Evolutionary conservation across 2,113 vertebrate species (phyloP).

Genomic region (Carlito syrichta): DNA sequence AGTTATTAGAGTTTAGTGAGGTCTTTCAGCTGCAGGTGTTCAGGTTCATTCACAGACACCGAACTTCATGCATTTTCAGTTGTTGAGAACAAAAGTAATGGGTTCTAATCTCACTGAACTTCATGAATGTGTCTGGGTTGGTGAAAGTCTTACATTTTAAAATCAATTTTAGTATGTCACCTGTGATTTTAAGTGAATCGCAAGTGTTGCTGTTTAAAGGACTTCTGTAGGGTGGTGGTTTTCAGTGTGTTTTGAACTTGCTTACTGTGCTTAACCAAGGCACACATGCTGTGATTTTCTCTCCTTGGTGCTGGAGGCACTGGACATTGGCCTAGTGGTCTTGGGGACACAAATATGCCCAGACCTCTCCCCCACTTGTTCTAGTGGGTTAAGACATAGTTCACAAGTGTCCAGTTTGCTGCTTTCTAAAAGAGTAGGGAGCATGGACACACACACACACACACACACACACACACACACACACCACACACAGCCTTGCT

Average conservation of each 20-base stretch:
- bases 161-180: conserved; percentile 25
- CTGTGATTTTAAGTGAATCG: conserved; percentile 20
- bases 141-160: not conserved
- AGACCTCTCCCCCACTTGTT: not conserved
- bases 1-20: not conserved
- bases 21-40: not conserved
- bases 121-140: not conserved
- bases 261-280: no score
- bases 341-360: not conserved
- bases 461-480: no score
- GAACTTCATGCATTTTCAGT: not conserved
- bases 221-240: not conserved
- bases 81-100: not conserved
- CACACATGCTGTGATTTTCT: no score
- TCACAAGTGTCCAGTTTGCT: not conserved
- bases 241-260: not conserved
- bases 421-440: not conserved
- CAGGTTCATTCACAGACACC: not conserved
- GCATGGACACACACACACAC: not conserved
- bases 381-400: not conserved
- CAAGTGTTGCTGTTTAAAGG: conserved; percentile 4
- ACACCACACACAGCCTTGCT: not conserved
- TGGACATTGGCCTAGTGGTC: no score
- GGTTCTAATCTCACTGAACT: not conserved
- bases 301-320: not conserved